phyloP scores from a whole-genome alignment of 1,140 invertebrate species.

The Condylostylus longicornis region DNA sequence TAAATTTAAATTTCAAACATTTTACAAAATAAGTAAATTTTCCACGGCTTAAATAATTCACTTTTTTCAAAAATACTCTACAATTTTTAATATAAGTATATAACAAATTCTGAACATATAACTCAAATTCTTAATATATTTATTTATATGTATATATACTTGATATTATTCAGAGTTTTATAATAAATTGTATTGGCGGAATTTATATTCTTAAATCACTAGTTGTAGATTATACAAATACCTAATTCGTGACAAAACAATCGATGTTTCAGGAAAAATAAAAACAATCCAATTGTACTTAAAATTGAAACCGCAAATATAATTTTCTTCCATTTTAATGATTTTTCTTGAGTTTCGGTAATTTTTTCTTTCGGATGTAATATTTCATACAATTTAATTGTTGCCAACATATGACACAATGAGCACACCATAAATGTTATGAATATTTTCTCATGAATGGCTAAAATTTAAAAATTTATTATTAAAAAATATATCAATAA shows the following conservation, averaged over 20 bases:
- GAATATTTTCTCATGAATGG: slow-evolving; percentile 83
- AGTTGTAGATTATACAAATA: too few species aligned
- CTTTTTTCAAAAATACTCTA: too few species aligned
- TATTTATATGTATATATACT: too few species aligned
- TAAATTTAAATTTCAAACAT: too few species aligned
- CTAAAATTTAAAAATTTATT: slow-evolving; percentile 40
- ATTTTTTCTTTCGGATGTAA: slow-evolving; percentile 29
- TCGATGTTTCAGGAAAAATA: slow-evolving; percentile 78
- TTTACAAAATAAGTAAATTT: too few species aligned
- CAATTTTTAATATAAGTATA: too few species aligned
- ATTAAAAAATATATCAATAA: slow-evolving; percentile 1
- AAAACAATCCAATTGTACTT: slow-evolving; percentile 62
- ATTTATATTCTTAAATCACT: too few species aligned
- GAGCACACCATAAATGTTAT: slow-evolving; percentile 82
- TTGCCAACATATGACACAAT: slow-evolving; percentile 62
- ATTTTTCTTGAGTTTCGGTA: slow-evolving; percentile 27
- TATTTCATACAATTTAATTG: slow-evolving; percentile 25
- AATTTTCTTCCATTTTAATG: slow-evolving; percentile 51
- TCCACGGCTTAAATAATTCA: too few species aligned
- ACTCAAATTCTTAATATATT: too few species aligned
- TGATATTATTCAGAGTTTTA: too few species aligned
- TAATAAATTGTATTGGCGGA: too few species aligned
- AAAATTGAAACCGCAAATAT: slow-evolving; percentile 60
- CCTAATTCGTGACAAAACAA: slow-evolving; percentile 74
- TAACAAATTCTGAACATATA: too few species aligned